Evolutionary conservation across 2,888 invertebrate species (phyloP).

Genomic region (Fragum sueziense): DNA sequence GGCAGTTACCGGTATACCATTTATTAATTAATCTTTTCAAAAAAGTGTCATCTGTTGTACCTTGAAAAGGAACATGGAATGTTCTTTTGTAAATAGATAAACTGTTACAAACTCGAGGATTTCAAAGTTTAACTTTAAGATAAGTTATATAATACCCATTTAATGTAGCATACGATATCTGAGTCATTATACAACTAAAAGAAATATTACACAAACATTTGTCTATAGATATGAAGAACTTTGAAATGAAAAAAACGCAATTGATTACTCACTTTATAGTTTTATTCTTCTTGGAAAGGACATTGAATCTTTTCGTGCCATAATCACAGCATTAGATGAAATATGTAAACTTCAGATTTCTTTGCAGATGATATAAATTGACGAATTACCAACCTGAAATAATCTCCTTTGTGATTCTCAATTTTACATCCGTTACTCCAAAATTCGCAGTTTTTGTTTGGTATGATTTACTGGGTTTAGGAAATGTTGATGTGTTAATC

Average conservation of each 20-base stretch:
- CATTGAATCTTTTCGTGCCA: not conserved
- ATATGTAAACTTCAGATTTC: not conserved
- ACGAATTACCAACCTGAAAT: constrained; percentile 5
- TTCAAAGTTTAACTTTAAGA: too few relatives aligned
- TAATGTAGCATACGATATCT: too few relatives aligned
- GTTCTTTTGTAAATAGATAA: too few relatives aligned
- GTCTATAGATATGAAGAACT: too few relatives aligned
- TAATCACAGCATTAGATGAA: not conserved
- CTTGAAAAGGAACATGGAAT: too few relatives aligned
- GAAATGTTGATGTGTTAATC: not conserved
- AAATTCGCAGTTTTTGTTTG: constrained; percentile 16
- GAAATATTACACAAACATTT: too few relatives aligned
- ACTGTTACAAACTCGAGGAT: too few relatives aligned
- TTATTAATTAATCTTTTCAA: too few relatives aligned
- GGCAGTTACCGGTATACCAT: too few relatives aligned
- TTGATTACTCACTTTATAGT: not conserved
- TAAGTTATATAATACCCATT: too few relatives aligned
- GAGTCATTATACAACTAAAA: too few relatives aligned
- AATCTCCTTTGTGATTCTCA: not conserved
- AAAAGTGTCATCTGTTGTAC: too few relatives aligned
- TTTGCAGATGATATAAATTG: not conserved
- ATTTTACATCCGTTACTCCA: constrained; percentile 29
- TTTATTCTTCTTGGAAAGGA: not conserved
- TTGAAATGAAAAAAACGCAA: not conserved
- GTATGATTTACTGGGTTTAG: not conserved